Evolutionary conservation across 1,140 invertebrate genomes (phyloP).

Genomic region (Tenebrio molitor): DNA sequence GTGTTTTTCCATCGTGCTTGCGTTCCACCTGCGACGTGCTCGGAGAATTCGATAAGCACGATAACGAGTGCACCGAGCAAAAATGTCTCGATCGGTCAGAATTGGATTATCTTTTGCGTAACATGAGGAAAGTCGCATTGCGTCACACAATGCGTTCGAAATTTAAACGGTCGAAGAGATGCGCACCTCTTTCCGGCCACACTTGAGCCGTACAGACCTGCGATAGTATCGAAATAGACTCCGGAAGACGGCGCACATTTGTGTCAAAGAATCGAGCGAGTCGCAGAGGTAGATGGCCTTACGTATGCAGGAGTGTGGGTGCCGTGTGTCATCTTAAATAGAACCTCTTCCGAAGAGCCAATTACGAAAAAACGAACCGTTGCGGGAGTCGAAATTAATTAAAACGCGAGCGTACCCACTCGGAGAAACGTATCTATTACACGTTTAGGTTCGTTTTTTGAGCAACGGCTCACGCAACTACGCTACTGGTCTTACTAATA

Average conservation of each 20-base stretch:
- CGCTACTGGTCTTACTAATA: constrained; percentile 24
- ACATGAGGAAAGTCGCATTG: neutral
- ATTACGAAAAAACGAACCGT: constrained; percentile 17
- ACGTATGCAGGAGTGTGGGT: constrained; percentile 42
- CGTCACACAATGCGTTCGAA: constrained; percentile 18
- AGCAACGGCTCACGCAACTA: constrained; percentile 19
- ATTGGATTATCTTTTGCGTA: neutral
- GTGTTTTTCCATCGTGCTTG: too few species aligned
- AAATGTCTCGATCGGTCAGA: too few species aligned
- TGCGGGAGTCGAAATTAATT: neutral
- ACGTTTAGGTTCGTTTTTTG: constrained; percentile 23
- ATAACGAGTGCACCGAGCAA: too few species aligned
- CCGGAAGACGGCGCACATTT: constrained; percentile 53
- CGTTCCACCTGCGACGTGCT: too few species aligned
- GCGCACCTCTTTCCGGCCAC: neutral
- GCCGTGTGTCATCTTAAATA: constrained; percentile 46
- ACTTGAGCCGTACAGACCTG: constrained; percentile 19
- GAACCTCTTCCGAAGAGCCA: constrained; percentile 18
- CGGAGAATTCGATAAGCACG: too few species aligned
- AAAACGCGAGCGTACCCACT: constrained; percentile 14
- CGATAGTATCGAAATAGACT: constrained; percentile 53
- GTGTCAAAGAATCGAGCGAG: constrained; percentile 50
- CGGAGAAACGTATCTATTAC: constrained; percentile 12
- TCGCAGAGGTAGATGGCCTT: constrained; percentile 48
- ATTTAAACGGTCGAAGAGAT: neutral